Percentiles rank a stretch among this genome's conserved stretches.
Evolutionary conservation across 2,113 vertebrate species (phyloP).

Genomic region (Petromus typicus): DNA sequence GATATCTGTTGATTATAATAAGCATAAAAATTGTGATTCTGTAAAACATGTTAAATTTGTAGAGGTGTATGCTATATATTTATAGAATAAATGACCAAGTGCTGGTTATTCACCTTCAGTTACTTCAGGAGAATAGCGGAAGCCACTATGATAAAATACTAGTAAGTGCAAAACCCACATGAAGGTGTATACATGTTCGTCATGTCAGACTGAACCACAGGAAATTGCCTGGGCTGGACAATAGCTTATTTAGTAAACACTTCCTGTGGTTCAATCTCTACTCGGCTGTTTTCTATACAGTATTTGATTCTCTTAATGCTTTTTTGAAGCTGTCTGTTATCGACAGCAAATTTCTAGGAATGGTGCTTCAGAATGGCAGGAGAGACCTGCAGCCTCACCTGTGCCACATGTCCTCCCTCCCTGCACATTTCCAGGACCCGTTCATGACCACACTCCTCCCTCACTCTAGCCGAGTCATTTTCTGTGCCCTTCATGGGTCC

Average conservation of each 20-base stretch:
- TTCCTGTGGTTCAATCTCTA: neutral
- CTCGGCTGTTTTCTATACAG: neutral
- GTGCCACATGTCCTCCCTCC: neutral
- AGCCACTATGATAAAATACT: constrained; percentile 11
- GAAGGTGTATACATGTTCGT: neutral
- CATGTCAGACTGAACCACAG: neutral
- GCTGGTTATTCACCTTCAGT: constrained; percentile 11
- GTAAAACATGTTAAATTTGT: constrained; percentile 22
- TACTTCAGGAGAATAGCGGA: neutral
- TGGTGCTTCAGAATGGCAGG: neutral
- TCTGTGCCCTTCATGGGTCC: neutral
- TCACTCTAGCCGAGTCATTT: neutral
- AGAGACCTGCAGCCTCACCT: neutral
- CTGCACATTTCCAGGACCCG: rapidly evolving
- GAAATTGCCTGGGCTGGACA: neutral
- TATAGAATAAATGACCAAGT: neutral
- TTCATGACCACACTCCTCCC: neutral
- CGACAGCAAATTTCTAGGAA: neutral
- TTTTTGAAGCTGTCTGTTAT: neutral
- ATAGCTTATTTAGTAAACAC: neutral
- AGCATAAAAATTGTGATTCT: neutral
- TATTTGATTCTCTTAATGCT: neutral
- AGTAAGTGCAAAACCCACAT: neutral
- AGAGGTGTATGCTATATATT: constrained; percentile 2
- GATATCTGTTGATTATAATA: neutral